Conservation (phyloP, 2,797 vertebrate genomes). For the Botia almorhae region DNA sequence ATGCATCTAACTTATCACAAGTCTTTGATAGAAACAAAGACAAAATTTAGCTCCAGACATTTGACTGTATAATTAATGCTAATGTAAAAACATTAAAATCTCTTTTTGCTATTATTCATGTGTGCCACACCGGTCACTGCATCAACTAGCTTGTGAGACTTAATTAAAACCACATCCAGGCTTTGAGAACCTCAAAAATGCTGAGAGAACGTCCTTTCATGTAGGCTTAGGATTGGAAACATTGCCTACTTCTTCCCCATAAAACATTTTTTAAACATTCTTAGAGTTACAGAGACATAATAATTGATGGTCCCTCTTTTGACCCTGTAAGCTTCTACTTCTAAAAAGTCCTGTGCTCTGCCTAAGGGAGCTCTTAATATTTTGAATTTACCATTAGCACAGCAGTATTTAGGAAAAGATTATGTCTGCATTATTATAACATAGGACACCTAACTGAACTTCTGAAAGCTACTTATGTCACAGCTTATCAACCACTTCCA, state of each 20-base stretch:
- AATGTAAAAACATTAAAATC: no score
- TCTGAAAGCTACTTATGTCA: neutral
- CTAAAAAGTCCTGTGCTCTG: constrained; percentile 14
- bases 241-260: constrained; percentile 17
- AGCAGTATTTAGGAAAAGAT: constrained; percentile 9
- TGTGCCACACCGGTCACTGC: no score
- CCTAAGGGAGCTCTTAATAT: constrained; percentile 28
- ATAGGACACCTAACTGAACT: neutral
- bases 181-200: no score
- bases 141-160: no score
- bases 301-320: constrained; percentile 47
- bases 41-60: no score
- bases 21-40: no score
- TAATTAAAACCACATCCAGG: no score
- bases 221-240: constrained; percentile 34
- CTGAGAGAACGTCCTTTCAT: neutral
- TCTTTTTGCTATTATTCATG: no score
- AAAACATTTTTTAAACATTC: constrained; percentile 14
- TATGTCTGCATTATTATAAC: neutral
- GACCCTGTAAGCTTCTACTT: constrained; percentile 26
- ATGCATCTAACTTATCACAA: no score
- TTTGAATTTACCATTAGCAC: constrained; percentile 14
- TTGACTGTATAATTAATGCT: no score
- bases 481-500: neutral
- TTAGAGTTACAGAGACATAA: constrained; percentile 35